A percentile compares a stretch with the other conserved stretches of the same genome.
phyloP scores from a whole-genome alignment of 2,888 invertebrate genomes.

The Smittia sp. region DNA sequence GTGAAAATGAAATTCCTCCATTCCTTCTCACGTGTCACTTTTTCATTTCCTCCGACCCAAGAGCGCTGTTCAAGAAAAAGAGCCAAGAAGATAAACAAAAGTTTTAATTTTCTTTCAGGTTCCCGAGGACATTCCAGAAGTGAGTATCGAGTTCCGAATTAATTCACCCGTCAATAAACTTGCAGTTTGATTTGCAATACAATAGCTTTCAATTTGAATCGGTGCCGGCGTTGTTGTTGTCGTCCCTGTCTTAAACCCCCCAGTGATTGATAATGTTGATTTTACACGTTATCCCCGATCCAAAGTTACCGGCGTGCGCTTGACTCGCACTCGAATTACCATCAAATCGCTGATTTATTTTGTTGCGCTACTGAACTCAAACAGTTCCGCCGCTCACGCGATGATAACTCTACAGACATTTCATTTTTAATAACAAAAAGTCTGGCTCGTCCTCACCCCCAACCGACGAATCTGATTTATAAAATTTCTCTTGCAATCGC shows the following conservation, averaged over 20 bases:
- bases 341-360: background rate
- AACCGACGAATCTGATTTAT: too few species aligned
- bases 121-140: conserved; percentile 92
- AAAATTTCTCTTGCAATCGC: too few species aligned
- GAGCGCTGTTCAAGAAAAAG: background rate
- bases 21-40: conserved; percentile 44
- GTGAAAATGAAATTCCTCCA: conserved; percentile 49
- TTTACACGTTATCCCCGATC: too few species aligned
- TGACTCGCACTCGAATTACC: background rate
- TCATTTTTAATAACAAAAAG: too few species aligned
- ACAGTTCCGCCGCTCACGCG: too few species aligned
- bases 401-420: too few species aligned
- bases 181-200: background rate
- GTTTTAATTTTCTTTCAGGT: conserved; percentile 53
- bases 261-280: too few species aligned
- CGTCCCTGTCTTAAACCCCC: too few species aligned
- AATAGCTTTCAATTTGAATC: background rate
- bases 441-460: too few species aligned
- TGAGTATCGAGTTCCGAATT: conserved; percentile 50
- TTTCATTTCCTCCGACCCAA: conserved; percentile 54
- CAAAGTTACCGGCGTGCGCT: too few species aligned
- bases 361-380: background rate
- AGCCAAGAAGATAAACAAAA: conserved; percentile 53
- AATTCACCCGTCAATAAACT: background rate
- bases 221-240: too few species aligned